phyloP scores from a whole-genome alignment of 2,113 vertebrate genomes.

The Lasiurus borealis region DNA sequence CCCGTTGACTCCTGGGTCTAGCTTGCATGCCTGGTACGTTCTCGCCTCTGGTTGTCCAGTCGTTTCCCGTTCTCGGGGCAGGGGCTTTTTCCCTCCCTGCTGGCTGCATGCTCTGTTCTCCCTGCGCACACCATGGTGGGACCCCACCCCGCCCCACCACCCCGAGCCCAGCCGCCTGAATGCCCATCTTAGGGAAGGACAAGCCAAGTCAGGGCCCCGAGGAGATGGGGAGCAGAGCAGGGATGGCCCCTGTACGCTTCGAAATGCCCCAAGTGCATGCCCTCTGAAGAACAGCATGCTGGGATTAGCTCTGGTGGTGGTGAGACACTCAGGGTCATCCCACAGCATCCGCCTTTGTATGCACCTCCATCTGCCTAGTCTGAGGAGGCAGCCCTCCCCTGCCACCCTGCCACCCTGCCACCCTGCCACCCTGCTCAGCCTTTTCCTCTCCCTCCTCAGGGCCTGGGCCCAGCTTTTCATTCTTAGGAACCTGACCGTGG shows the following conservation, averaged over 20 bases:
- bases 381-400: background rate
- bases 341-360: background rate
- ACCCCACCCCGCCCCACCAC: background rate
- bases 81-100: background rate
- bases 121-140: background rate
- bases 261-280: background rate
- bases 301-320: background rate
- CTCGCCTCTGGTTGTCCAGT: slow-evolving; percentile 49
- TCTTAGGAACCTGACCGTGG: slow-evolving; percentile 58
- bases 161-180: background rate
- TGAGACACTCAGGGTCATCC: background rate
- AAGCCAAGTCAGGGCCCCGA: background rate
- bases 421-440: background rate
- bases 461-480: slow-evolving; percentile 44
- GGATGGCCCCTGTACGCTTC: background rate
- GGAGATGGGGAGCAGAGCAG: background rate
- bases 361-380: background rate
- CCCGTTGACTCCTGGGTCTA: slow-evolving; percentile 99
- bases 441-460: slow-evolving; percentile 63
- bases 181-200: background rate
- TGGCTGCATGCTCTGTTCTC: slow-evolving; percentile 47
- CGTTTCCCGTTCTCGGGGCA: background rate
- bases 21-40: slow-evolving; percentile 98
- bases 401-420: too few relatives aligned
- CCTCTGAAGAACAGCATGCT: background rate